A percentile compares a stretch with the other conserved stretches of the same genome.
Conservation (phyloP, 2,888 invertebrate species). For the Melinaea marsaeus region DNA sequence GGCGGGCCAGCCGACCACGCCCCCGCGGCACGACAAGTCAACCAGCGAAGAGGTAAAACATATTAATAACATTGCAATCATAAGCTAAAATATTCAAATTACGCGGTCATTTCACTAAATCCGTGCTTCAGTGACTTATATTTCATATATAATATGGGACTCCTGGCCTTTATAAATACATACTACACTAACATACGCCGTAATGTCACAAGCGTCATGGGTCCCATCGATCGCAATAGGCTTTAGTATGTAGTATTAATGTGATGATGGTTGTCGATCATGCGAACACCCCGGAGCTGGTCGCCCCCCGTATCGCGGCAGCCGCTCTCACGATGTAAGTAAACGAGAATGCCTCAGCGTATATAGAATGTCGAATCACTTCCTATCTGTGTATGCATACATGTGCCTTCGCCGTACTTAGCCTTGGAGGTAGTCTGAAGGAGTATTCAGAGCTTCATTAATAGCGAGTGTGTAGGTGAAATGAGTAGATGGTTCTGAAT, state of each 20-base stretch:
- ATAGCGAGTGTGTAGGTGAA: constrained; percentile 10
- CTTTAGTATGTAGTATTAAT: constrained; percentile 72
- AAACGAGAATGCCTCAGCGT: constrained; percentile 67
- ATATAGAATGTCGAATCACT: constrained; percentile 66
- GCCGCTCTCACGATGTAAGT: constrained; percentile 67
- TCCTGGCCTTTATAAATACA: constrained; percentile 18
- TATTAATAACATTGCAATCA: not conserved
- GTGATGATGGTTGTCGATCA: constrained; percentile 76
- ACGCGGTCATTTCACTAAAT: constrained; percentile 25
- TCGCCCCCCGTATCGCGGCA: constrained; percentile 64
- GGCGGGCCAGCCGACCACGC: constrained; percentile 89
- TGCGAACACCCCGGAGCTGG: constrained; percentile 70
- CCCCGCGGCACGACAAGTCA: constrained; percentile 93
- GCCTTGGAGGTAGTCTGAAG: constrained; percentile 21
- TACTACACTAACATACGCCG: not conserved
- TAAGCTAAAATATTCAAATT: constrained; percentile 15
- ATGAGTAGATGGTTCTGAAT: constrained; percentile 2
- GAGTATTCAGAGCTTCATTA: constrained; percentile 14
- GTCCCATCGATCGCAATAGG: constrained; percentile 42
- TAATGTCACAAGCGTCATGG: not conserved
- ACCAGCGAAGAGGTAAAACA: constrained; percentile 95
- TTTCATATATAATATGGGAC: constrained; percentile 26
- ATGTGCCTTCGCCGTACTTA: constrained; percentile 43
- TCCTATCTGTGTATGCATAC: constrained; percentile 68
- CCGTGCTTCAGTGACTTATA: constrained; percentile 22